These are phyloP conservation scores for Potorous gilbertii DNA, from an alignment of 2,797 vertebrate species.

Conservation along the genomic window DNA sequence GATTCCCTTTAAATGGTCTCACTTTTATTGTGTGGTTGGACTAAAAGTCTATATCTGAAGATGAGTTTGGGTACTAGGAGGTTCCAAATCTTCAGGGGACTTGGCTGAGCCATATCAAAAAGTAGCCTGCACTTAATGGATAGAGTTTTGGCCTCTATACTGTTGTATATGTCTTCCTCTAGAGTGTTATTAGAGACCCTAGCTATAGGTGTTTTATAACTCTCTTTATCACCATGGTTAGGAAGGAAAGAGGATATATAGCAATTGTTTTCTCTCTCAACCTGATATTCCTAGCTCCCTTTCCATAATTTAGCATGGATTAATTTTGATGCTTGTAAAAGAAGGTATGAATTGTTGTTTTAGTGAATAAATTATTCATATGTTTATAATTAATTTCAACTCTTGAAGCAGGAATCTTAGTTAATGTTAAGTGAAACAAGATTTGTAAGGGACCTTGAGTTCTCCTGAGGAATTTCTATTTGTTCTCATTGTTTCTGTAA, in stretches of 20 bases:
- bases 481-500: slow-evolving; percentile 51
- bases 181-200: not conserved
- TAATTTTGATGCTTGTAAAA: slow-evolving; percentile 36
- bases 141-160: not conserved
- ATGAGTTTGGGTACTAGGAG: not conserved
- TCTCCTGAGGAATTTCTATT: slow-evolving; percentile 56
- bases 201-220: not conserved
- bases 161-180: not conserved
- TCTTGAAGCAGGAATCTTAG: slow-evolving; percentile 6
- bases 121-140: not conserved
- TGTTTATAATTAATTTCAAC: slow-evolving; percentile 11
- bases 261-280: not conserved
- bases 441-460: slow-evolving; percentile 63
- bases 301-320: not conserved
- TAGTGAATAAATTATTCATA: not conserved
- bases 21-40: not conserved
- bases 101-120: not conserved
- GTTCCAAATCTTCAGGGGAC: not conserved
- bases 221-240: not conserved
- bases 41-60: not conserved
- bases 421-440: slow-evolving; percentile 53
- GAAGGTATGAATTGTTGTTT: slow-evolving; percentile 1
- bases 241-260: slow-evolving; percentile 5
- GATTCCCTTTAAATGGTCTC: not conserved
- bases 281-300: not conserved